Base-by-base conservation (phyloP, 2,888 invertebrate genomes). In the Apotomis betuletana region DNA sequence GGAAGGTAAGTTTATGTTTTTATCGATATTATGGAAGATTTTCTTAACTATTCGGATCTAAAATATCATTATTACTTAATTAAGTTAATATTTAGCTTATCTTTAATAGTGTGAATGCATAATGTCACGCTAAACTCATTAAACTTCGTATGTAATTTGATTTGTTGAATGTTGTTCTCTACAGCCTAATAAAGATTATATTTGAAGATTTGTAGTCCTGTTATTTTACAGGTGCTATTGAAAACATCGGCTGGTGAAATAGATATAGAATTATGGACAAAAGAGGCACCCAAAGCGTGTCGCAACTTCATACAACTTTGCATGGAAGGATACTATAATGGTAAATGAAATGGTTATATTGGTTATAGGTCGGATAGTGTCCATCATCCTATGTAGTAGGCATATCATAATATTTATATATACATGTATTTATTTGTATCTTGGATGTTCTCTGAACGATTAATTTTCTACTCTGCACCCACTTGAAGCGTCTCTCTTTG, bases 231-330 rank as follows among this genome's bases (percentile, higher is more conserved):
- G 98, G 97, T 99, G 51, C 91, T 99, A 4, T 84, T 99, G 67
- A 96, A 96, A 87, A 99, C 99, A 3, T 95, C 97, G 54, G 97
- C 97, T 0, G 99, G 99, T 5, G 99, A 99, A 81, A 97, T 99
- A 75, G 99, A 99, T 81, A 95, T 99, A 75, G 99, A 99, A 89
- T 91, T 99, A 85, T 99, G 99, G 99, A 96, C 98, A 0, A 97
- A 98, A 85, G 99, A 99, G 93, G 95, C 98, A 0, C 99, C 99
- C 0, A 97, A 97, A 89, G 98, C 99, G 5, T 97, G 97, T 82
- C 94, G 97, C 69, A 99, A 99, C 89, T 99, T 99, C 84, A 95
- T 99, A 64, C 99, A 99, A 87, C 92, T 99, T 4, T 99, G 99
- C 84, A 92, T 99, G 95, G 99, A 99, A 92, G 97, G 97, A 4